Conservation (phyloP, 1,140 invertebrate genomes). For the Drosophila nasuta region DNA sequence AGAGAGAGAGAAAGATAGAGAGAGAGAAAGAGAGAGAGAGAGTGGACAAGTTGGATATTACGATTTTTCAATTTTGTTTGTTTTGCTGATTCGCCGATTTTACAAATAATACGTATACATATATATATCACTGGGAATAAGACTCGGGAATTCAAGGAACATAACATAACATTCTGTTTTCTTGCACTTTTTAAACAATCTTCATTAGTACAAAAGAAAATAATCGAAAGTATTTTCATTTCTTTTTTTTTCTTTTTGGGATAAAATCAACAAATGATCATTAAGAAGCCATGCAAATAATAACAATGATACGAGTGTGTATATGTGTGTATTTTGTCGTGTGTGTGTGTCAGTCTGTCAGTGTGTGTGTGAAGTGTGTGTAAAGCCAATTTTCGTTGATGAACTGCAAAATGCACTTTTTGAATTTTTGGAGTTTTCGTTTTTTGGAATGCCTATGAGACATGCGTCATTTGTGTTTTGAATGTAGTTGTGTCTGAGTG, state of each 20-base stretch:
- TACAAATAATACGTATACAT: conserved; percentile 39
- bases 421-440: conserved; percentile 5
- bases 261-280: conserved; percentile 61
- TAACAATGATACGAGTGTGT: conserved; percentile 47
- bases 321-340: conserved; percentile 10
- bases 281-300: conserved; percentile 76
- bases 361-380: conserved; percentile 5
- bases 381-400: conserved; percentile 28
- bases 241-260: background rate
- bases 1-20: conserved; percentile 62
- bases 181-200: conserved; percentile 48
- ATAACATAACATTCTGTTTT: conserved; percentile 42
- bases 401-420: conserved; percentile 11
- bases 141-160: conserved; percentile 30
- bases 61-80: conserved; percentile 34
- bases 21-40: conserved; percentile 62
- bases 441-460: conserved; percentile 5
- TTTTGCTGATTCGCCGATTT: conserved; percentile 55
- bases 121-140: conserved; percentile 50
- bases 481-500: conserved; percentile 14
- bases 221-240: conserved; percentile 25
- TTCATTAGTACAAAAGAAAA: conserved; percentile 59
- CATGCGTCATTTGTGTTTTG: conserved; percentile 24
- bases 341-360: conserved; percentile 19
- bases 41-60: conserved; percentile 53